Conservation (phyloP, 2,797 vertebrate genomes). For the Staurois parvus region DNA sequence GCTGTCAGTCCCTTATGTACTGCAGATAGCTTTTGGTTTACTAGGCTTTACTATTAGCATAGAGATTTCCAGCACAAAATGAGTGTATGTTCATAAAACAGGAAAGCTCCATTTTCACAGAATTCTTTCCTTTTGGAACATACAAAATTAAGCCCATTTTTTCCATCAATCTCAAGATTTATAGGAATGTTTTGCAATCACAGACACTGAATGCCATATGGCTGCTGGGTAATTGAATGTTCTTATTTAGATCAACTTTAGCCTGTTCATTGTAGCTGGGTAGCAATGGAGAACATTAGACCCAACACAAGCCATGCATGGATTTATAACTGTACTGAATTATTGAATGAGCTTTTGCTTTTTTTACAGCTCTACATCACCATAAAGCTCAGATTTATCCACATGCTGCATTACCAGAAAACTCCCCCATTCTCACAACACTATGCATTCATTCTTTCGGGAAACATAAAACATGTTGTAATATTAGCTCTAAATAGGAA, state of each 20-base stretch:
- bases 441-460: conserved; percentile 48
- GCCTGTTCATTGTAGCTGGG: conserved; percentile 28
- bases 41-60: conserved; percentile 36
- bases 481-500: conserved; percentile 41
- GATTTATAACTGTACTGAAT: conserved; percentile 45
- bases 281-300: conserved; percentile 35
- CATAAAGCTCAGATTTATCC: conserved; percentile 48
- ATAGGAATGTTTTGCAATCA: conserved; percentile 21
- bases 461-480: conserved; percentile 42
- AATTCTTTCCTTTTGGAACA: conserved; percentile 5
- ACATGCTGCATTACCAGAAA: conserved; percentile 38
- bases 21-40: conserved; percentile 49
- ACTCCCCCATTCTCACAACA: conserved; percentile 16
- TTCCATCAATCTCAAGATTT: conserved; percentile 26
- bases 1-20: conserved; percentile 52
- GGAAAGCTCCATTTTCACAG: conserved; percentile 9
- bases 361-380: conserved; percentile 37
- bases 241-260: conserved; percentile 50
- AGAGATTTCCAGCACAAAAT: conserved; percentile 39
- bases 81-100: conserved; percentile 20
- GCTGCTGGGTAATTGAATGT: conserved; percentile 44
- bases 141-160: conserved; percentile 29
- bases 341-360: conserved; percentile 38
- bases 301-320: conserved; percentile 31
- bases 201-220: conserved; percentile 24